Evolutionary conservation across 2,113 vertebrate species (phyloP).

Genomic region (Psettodes erumei): DNA sequence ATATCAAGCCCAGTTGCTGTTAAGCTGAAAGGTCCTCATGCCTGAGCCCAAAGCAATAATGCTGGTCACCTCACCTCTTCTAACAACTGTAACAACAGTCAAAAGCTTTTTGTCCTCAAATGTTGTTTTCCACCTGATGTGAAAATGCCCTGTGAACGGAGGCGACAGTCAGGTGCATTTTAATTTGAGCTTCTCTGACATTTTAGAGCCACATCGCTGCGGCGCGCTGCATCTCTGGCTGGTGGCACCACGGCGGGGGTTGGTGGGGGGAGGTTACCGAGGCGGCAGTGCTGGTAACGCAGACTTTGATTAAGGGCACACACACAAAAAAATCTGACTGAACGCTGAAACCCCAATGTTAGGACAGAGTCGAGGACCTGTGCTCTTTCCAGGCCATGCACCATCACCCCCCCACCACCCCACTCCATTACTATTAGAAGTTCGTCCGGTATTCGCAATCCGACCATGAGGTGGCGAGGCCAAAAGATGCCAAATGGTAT

Average conservation of each 20-base stretch:
- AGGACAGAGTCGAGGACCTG: neutral
- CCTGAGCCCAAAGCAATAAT: slow-evolving; percentile 14
- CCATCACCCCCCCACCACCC: neutral
- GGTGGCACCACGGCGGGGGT: neutral
- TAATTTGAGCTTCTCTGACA: slow-evolving; percentile 1
- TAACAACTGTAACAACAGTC: neutral
- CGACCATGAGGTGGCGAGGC: slow-evolving; percentile 22
- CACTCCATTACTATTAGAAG: neutral
- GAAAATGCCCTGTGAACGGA: neutral
- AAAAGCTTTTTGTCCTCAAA: neutral
- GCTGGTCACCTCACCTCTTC: neutral
- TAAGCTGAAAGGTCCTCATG: neutral
- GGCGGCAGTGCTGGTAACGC: neutral
- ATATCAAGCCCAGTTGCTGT: slow-evolving; percentile 28
- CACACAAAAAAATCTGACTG: neutral
- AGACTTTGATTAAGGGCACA: slow-evolving; percentile 12
- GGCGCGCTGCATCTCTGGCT: neutral
- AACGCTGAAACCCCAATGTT: slow-evolving; percentile 16
- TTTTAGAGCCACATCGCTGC: neutral
- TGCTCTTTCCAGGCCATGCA: slow-evolving; percentile 9
- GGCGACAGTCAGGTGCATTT: neutral
- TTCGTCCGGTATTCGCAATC: neutral
- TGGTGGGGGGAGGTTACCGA: neutral
- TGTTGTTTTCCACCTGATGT: neutral
- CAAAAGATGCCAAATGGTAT: slow-evolving; percentile 28